A percentile compares a stretch with the other conserved stretches of the same genome.
phyloP scores from a whole-genome alignment of 2,888 invertebrate genomes.

The Laothoe populi region DNA sequence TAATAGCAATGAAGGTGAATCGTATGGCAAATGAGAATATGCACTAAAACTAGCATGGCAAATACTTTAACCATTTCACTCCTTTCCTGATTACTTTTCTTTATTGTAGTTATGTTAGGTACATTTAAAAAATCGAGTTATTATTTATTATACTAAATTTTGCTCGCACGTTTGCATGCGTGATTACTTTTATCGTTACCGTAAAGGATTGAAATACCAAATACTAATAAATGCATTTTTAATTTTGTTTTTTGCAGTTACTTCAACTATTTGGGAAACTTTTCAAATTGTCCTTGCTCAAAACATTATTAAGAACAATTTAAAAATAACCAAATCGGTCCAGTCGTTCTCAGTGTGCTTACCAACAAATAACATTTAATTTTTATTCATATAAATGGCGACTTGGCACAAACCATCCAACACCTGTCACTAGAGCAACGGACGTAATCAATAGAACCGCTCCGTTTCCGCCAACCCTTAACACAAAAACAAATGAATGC shows the following conservation, averaged over 20 bases:
- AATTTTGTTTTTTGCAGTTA: too few species aligned
- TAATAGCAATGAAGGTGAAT: constrained; percentile 7
- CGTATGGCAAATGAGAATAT: constrained; percentile 24
- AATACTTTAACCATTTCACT: constrained; percentile 2
- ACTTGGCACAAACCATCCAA: constrained; percentile 44
- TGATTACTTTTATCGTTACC: too few species aligned
- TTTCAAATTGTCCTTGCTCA: too few species aligned
- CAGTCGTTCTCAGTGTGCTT: too few species aligned
- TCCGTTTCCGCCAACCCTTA: constrained; percentile 68
- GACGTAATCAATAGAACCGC: constrained; percentile 73
- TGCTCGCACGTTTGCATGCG: too few species aligned
- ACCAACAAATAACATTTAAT: background rate
- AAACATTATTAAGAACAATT: too few species aligned
- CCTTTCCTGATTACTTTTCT: constrained; percentile 7
- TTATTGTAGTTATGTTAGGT: background rate
- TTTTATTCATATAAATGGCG: background rate
- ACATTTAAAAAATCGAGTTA: too few species aligned
- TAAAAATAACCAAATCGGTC: too few species aligned
- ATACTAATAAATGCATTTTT: too few species aligned
- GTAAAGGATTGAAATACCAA: too few species aligned
- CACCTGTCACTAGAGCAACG: constrained; percentile 70
- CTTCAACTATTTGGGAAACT: too few species aligned
- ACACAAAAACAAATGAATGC: constrained; percentile 81
- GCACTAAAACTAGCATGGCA: constrained; percentile 26
- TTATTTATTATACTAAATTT: too few species aligned